Evolutionary conservation across 2,888 invertebrate species (phyloP).

Genomic region (Clitarchus hookeri): DNA sequence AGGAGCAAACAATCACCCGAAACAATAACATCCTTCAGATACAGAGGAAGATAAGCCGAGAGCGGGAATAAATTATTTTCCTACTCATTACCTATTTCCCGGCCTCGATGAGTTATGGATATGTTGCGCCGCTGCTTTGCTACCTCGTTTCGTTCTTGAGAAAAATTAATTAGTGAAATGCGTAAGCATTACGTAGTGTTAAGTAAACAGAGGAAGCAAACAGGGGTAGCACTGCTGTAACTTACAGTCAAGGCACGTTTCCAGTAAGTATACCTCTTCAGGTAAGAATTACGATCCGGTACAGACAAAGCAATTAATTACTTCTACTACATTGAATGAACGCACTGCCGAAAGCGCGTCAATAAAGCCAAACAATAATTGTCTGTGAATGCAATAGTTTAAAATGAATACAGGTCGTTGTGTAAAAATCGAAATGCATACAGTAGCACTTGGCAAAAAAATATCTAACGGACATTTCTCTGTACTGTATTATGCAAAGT

Average conservation of each 20-base stretch:
- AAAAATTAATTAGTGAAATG: conserved; percentile 25
- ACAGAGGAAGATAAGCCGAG: neutral
- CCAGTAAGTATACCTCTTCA: neutral
- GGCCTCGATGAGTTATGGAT: conserved; percentile 8
- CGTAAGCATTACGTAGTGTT: neutral
- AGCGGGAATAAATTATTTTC: conserved; percentile 2
- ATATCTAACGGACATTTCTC: too few species aligned
- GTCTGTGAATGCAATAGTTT: too few species aligned
- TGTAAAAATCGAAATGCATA: too few species aligned
- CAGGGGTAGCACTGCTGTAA: neutral
- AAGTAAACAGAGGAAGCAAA: conserved; percentile 20
- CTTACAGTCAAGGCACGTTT: neutral
- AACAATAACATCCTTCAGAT: conserved; percentile 14
- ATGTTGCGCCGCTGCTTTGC: neutral
- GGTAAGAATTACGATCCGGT: neutral
- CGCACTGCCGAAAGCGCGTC: too few species aligned
- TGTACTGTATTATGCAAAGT: too few species aligned
- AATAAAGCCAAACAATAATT: too few species aligned
- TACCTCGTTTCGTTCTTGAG: neutral
- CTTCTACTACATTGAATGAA: neutral
- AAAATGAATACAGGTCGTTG: too few species aligned
- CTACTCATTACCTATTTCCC: neutral
- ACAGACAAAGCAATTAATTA: neutral
- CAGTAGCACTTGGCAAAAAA: too few species aligned
- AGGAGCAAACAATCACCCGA: neutral